Base-by-base conservation (phyloP, 2,113 vertebrate genomes). In the Mola mola region DNA sequence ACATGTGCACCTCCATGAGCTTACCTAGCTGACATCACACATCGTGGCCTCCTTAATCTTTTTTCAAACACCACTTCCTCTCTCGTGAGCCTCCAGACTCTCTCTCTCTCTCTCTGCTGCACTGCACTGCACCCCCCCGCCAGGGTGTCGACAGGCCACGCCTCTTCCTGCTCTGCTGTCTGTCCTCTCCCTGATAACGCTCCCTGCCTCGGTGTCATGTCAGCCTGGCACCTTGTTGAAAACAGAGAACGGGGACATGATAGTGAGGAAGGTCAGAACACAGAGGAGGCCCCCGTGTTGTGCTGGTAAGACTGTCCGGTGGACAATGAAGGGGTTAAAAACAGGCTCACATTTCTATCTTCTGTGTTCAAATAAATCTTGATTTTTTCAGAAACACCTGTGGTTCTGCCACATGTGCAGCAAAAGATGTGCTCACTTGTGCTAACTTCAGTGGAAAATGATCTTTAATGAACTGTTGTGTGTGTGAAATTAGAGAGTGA, bases 141-240 rank as follows among this genome's bases (percentile, higher is more conserved):
- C 37, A 2, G n/a, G 37, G 65, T 52, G 73, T 43, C 26, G 63
- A 80, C 69, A 76, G 56, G 56, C 56, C 28, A 28, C 64, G 9
- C 69, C 69, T 26, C 72, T 52, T 42, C 41, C 70, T 15, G 28
- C 31, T 57, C 68, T 16, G 25, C 47, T 52, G 47, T 26, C 72
- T 22, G 24, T 64, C 73, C 60, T 25, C 48, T 48, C 26, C 29
- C 59, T 67, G 68, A 82, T 75, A 82, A 55, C 55, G 3, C 56
- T 28, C 31, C 15, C 68, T 17, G 41, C 36, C 74, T 62, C 42
- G 8, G 62, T 50, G 63, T 67, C 73, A 52, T 29, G 47, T 75
- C 72, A 4, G 15, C 46, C 76, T 12, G 65, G 43, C 77, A 75
- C 84, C 82, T 81, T 66, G 63, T 75, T 41, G 68, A 47, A 78